These are phyloP conservation scores for Chondrosia reniformis DNA, from an alignment of 37 sponge, comb jelly and placozoan genomes.

Conservation along the genomic window DNA sequence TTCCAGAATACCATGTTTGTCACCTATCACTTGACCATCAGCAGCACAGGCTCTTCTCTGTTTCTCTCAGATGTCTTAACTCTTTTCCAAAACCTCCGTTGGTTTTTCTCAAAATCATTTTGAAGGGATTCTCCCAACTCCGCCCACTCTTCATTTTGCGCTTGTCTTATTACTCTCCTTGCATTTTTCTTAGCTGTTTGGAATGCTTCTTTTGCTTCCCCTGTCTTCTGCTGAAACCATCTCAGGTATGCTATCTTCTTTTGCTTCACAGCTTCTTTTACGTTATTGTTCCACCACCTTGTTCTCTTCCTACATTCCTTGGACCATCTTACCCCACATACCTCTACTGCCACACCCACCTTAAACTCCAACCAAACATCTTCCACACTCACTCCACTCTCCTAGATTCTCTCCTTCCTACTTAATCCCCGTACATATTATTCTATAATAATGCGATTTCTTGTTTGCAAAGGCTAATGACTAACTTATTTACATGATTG, in stretches of 20 bases:
- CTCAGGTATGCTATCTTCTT: background rate
- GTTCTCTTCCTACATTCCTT: background rate
- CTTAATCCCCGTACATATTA: too few species aligned
- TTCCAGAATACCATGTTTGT: background rate
- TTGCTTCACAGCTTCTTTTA: background rate
- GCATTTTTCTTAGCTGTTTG: background rate
- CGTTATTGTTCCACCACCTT: background rate
- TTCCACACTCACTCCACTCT: too few species aligned
- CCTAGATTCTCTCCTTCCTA: too few species aligned
- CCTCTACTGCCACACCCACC: background rate
- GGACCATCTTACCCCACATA: background rate
- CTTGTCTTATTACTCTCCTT: background rate
- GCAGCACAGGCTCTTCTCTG: background rate
- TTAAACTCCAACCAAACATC: background rate
- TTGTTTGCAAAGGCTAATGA: too few species aligned
- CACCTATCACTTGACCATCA: background rate
- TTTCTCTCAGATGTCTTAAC: background rate
- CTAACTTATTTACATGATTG: too few species aligned
- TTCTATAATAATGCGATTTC: too few species aligned
- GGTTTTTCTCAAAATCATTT: background rate
- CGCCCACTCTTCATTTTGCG: conserved; percentile 2
- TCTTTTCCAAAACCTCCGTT: background rate
- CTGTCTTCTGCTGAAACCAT: background rate
- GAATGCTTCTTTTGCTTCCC: background rate
- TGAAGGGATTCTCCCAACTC: background rate